Evolutionary conservation across 2,797 vertebrate species (phyloP).

Genomic region (Halcyon badia): DNA sequence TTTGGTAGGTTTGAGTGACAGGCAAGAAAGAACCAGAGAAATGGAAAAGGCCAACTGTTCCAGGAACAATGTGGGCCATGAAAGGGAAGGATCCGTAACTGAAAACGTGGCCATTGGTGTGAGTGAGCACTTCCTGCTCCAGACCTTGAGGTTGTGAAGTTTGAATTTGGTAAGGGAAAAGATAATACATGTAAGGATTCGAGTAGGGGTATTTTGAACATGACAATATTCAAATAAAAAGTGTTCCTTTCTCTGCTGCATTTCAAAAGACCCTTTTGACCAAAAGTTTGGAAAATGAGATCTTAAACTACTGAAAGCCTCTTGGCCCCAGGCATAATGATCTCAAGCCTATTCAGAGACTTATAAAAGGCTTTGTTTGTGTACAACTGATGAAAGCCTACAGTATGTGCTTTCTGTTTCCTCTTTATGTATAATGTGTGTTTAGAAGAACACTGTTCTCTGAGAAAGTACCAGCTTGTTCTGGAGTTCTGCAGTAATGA

Average conservation of each 20-base stretch:
- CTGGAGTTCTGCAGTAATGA: slow-evolving; percentile 27
- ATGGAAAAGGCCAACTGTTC: not conserved
- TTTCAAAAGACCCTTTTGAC: slow-evolving; percentile 31
- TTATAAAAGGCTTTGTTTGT: slow-evolving; percentile 61
- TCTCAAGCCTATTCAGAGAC: slow-evolving; percentile 20
- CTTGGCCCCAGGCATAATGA: not conserved
- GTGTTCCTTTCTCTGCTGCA: not conserved
- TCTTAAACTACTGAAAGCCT: slow-evolving; percentile 5
- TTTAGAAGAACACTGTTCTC: slow-evolving; percentile 36
- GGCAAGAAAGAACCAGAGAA: not conserved
- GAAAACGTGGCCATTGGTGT: not conserved
- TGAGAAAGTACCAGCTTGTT: slow-evolving; percentile 11
- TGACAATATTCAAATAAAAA: not conserved
- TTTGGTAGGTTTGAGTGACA: not conserved
- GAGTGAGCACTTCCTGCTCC: not conserved
- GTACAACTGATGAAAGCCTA: slow-evolving; percentile 49
- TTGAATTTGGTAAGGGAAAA: not conserved
- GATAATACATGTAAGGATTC: not conserved
- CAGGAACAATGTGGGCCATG: not conserved
- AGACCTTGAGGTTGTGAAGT: not conserved
- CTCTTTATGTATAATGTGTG: not conserved
- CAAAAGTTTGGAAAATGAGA: slow-evolving; percentile 43
- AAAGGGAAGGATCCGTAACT: not conserved
- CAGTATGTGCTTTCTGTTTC: slow-evolving; percentile 47
- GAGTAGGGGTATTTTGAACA: not conserved